Conservation (phyloP, 2,797 vertebrate species). For the Ibycter americanus region DNA sequence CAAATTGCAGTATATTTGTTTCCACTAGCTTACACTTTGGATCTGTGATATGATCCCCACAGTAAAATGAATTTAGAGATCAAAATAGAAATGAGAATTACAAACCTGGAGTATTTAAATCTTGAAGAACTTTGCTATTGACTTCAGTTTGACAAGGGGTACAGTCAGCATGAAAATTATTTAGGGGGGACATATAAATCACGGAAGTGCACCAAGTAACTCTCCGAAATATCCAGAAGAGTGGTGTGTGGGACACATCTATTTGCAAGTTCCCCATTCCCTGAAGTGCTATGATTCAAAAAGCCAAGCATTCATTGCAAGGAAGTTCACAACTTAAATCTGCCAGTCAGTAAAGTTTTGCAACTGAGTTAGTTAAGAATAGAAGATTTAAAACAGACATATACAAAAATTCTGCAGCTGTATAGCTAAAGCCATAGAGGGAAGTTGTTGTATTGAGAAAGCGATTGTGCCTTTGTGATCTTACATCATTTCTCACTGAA, state of each 20-base stretch:
- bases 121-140: neutral
- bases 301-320: neutral
- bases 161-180: neutral
- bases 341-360: neutral
- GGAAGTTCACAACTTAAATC: neutral
- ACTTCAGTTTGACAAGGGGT: neutral
- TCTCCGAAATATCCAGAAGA: neutral
- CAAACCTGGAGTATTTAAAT: neutral
- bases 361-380: neutral
- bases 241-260: neutral
- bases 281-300: neutral
- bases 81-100: neutral
- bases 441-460: neutral
- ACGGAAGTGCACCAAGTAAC: neutral
- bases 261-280: neutral
- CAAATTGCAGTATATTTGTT: neutral
- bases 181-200: neutral
- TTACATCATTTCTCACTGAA: neutral
- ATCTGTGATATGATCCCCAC: neutral
- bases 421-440: neutral
- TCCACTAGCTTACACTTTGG: neutral
- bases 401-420: neutral
- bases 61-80: neutral
- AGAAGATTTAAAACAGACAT: neutral
- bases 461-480: neutral